These are phyloP conservation scores for Autographa gamma DNA, from an alignment of 2,888 invertebrate species.

Conservation along the genomic window DNA sequence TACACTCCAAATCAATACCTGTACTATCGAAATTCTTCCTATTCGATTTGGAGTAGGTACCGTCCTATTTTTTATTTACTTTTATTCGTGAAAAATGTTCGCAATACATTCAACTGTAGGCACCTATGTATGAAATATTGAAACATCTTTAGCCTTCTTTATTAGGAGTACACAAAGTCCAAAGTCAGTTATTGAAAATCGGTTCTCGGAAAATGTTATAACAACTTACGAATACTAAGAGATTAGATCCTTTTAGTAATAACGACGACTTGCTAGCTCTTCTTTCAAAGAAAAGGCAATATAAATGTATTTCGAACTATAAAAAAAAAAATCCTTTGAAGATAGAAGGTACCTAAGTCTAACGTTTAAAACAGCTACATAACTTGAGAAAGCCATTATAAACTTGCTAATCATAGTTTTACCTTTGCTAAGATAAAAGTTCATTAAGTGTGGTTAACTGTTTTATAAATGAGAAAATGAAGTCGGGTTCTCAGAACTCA, in stretches of 20 bases:
- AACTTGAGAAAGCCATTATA: conserved; percentile 57
- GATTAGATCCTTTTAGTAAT: neutral
- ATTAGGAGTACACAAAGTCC: neutral
- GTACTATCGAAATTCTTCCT: too few species aligned
- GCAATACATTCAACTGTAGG: too few species aligned
- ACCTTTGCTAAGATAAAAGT: conserved; percentile 23
- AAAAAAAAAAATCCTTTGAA: neutral
- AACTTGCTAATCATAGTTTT: conserved; percentile 53
- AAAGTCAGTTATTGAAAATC: neutral
- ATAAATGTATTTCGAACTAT: neutral
- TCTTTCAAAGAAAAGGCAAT: neutral
- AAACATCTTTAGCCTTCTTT: neutral
- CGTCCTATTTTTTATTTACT: too few species aligned
- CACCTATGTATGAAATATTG: neutral
- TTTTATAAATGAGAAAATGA: conserved; percentile 11
- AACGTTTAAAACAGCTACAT: conserved; percentile 42
- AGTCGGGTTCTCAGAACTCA: neutral
- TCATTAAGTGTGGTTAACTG: conserved; percentile 19
- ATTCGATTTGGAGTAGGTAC: too few species aligned
- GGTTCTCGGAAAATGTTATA: neutral
- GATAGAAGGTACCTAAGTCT: conserved; percentile 14
- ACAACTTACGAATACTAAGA: neutral
- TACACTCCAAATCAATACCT: too few species aligned
- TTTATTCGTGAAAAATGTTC: too few species aligned
- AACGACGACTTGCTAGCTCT: neutral